Evolutionary conservation across 2,888 invertebrate genomes (phyloP).

Genomic region (Caenorhabditis becei): DNA sequence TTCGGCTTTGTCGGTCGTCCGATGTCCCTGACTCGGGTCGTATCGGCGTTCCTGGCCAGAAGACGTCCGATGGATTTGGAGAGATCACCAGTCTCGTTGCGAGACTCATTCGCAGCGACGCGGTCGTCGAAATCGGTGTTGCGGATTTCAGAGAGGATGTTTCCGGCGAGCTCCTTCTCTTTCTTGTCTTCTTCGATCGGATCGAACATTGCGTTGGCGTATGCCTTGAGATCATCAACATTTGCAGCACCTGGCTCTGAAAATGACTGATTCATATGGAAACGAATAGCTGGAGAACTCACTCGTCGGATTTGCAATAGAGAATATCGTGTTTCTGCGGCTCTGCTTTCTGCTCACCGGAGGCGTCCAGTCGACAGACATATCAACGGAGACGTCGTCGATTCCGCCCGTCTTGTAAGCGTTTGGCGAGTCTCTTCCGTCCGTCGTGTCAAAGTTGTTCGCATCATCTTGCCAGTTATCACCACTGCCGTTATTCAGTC

Average conservation of each 20-base stretch:
- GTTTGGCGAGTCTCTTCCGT: conserved; percentile 59
- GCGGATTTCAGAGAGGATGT: conserved; percentile 67
- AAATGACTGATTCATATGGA: conserved; percentile 15
- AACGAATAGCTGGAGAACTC: conserved; percentile 21
- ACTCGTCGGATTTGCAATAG: conserved; percentile 61
- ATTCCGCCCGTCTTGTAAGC: conserved; percentile 63
- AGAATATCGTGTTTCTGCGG: conserved; percentile 75
- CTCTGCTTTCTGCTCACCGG: conserved; percentile 69
- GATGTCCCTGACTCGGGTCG: conserved; percentile 73
- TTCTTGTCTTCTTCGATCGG: conserved; percentile 74
- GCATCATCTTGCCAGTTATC: conserved; percentile 39
- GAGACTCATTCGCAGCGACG: conserved; percentile 54
- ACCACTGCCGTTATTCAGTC: conserved; percentile 43
- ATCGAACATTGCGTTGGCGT: conserved; percentile 73
- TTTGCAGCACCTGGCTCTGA: conserved; percentile 64
- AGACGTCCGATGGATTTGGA: conserved; percentile 72
- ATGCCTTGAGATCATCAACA: conserved; percentile 69
- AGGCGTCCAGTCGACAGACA: conserved; percentile 78
- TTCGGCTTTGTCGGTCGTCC: conserved; percentile 73
- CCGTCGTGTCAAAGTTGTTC: conserved; percentile 43
- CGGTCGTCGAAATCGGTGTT: conserved; percentile 67
- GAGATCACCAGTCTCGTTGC: conserved; percentile 65
- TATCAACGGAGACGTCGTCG: conserved; percentile 73
- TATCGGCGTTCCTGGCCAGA: conserved; percentile 75
- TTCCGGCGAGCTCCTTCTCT: conserved; percentile 68